A percentile compares a stretch with the other conserved stretches of the same genome.
Conservation (phyloP, 2,888 invertebrate genomes). For the Pomacea canaliculata region DNA sequence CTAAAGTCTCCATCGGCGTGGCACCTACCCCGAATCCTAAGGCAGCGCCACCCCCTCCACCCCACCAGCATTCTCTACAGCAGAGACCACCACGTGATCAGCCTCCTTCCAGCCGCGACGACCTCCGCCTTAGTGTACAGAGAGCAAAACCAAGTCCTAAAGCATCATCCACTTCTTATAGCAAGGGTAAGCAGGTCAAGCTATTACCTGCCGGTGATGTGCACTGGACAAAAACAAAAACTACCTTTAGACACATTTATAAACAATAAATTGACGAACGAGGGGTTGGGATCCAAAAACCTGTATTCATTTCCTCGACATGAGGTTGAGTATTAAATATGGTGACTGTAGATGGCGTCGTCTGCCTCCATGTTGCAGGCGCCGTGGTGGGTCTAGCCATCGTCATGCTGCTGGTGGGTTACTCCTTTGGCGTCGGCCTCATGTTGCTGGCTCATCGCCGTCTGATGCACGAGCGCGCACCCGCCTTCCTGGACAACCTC, state of each 20-base stretch:
- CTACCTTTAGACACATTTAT: too few relatives aligned
- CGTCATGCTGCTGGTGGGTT: constrained; percentile 8
- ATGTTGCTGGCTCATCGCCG: constrained; percentile 3
- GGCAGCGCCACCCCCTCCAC: background rate
- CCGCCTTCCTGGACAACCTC: too few relatives aligned
- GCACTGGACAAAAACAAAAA: too few relatives aligned
- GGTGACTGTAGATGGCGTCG: too few relatives aligned
- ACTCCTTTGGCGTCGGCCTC: background rate
- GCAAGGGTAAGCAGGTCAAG: background rate
- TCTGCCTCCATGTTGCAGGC: background rate
- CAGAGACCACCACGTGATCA: background rate
- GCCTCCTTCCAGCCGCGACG: background rate
- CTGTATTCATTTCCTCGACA: too few relatives aligned
- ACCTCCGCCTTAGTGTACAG: background rate
- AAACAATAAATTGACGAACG: too few relatives aligned
- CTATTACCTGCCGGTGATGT: too few relatives aligned
- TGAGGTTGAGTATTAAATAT: too few relatives aligned
- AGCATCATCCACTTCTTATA: background rate
- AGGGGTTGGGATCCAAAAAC: too few relatives aligned
- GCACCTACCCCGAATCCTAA: background rate
- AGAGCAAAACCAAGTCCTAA: background rate
- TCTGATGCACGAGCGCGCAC: background rate
- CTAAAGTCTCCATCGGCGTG: background rate
- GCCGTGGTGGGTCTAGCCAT: constrained; percentile 7
- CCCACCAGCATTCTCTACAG: background rate